Conservation (phyloP, 2,888 invertebrate genomes). For the Belgica antarctica region DNA sequence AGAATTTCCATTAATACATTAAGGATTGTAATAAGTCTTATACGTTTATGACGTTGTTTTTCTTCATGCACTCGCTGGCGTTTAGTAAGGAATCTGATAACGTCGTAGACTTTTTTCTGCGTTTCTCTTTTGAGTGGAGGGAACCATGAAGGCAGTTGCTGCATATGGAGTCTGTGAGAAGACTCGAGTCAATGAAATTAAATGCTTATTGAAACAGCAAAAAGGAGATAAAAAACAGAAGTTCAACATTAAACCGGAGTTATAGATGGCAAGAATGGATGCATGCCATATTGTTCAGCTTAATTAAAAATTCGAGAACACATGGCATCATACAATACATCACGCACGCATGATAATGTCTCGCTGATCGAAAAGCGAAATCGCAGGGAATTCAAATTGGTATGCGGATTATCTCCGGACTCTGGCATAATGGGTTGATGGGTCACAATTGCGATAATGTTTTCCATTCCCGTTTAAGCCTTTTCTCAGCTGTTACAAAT, state of each 20-base stretch:
- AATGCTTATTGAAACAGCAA: background rate
- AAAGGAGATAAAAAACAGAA: background rate
- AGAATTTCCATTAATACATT: conserved; percentile 26
- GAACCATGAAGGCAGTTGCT: background rate
- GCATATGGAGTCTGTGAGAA: background rate
- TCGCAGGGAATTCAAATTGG: background rate
- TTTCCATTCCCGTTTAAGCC: background rate
- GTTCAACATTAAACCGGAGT: conserved; percentile 7
- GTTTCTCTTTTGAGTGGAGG: background rate
- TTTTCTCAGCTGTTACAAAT: background rate
- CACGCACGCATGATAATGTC: background rate
- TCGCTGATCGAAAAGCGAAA: background rate
- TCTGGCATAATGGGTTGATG: background rate
- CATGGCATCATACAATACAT: background rate
- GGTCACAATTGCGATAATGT: background rate
- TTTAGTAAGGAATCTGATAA: conserved; percentile 34
- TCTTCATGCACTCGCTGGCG: background rate
- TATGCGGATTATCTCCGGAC: background rate
- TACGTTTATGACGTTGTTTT: conserved; percentile 4
- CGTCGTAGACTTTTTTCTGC: background rate
- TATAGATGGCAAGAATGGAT: background rate
- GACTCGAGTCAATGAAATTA: background rate
- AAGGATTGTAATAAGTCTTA: background rate
- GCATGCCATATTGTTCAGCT: conserved; percentile 11
- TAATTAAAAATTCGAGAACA: conserved; percentile 8